Evolutionary conservation across 2,888 invertebrate species (phyloP).

Genomic region (Lithophane ornitopus): DNA sequence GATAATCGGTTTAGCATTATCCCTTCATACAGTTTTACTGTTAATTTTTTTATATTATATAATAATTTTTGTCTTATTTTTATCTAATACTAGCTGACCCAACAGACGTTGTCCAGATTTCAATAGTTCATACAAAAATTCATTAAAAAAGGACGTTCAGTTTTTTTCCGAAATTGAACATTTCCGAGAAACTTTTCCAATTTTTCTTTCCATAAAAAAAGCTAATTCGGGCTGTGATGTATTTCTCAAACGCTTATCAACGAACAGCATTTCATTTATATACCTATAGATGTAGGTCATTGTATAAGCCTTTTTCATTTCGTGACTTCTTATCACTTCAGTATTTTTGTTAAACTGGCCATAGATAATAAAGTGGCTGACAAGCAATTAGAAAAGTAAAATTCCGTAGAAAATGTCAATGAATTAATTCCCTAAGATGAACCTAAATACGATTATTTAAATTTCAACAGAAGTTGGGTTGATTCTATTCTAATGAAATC

Average conservation of each 20-base stretch:
- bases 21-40: not conserved
- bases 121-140: not conserved
- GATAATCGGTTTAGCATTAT: not conserved
- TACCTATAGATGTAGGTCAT: not conserved
- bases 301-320: not conserved
- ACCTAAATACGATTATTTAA: slow-evolving; percentile 27
- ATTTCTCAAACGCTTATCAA: too few relatives aligned
- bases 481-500: slow-evolving; percentile 27
- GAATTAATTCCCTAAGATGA: slow-evolving; percentile 31
- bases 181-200: not conserved
- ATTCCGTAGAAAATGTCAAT: slow-evolving; percentile 12
- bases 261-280: too few relatives aligned
- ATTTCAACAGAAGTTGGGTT: slow-evolving; percentile 18
- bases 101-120: too few relatives aligned
- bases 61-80: not conserved
- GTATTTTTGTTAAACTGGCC: too few relatives aligned
- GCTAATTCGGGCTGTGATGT: too few relatives aligned
- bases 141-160: not conserved
- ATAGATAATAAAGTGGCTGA: slow-evolving; percentile 6
- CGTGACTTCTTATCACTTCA: not conserved
- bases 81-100: not conserved
- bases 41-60: not conserved
- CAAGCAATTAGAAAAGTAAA: slow-evolving; percentile 19
- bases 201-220: too few relatives aligned
- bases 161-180: not conserved